These are phyloP conservation scores for Crocodylus rhombifer DNA, from an alignment of 2,797 vertebrate genomes.

Conservation along the genomic window DNA sequence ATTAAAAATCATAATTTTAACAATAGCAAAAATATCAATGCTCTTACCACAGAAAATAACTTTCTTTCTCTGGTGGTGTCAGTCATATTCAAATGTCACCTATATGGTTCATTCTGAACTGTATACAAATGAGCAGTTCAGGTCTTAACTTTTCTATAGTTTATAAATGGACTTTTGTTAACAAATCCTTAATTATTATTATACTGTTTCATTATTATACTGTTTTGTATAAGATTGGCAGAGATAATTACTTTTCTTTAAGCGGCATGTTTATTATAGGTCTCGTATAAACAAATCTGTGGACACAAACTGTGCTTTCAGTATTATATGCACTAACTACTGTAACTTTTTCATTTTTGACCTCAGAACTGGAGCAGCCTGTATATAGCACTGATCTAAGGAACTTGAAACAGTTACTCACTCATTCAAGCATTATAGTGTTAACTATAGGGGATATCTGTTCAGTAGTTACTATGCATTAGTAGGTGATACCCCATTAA, in stretches of 20 bases:
- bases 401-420: background rate
- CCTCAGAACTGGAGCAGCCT: background rate
- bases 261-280: slow-evolving; percentile 17
- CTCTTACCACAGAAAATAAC: background rate
- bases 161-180: background rate
- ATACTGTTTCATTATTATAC: no score
- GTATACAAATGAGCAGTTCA: slow-evolving; percentile 47
- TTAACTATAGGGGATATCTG: background rate
- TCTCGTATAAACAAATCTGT: slow-evolving; percentile 25
- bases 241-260: slow-evolving; percentile 8
- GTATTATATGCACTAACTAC: background rate
- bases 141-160: background rate
- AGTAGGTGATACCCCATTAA: background rate
- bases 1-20: background rate
- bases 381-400: background rate
- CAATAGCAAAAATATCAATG: background rate
- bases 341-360: background rate
- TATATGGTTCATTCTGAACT: slow-evolving; percentile 37
- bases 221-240: background rate
- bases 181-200: background rate
- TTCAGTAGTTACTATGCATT: background rate
- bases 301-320: slow-evolving; percentile 9
- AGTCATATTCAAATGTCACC: slow-evolving; percentile 14
- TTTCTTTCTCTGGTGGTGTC: background rate
- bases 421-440: background rate